Evolutionary conservation across 2,888 invertebrate species (phyloP).

Genomic region (Drosophila nr. fundita): DNA sequence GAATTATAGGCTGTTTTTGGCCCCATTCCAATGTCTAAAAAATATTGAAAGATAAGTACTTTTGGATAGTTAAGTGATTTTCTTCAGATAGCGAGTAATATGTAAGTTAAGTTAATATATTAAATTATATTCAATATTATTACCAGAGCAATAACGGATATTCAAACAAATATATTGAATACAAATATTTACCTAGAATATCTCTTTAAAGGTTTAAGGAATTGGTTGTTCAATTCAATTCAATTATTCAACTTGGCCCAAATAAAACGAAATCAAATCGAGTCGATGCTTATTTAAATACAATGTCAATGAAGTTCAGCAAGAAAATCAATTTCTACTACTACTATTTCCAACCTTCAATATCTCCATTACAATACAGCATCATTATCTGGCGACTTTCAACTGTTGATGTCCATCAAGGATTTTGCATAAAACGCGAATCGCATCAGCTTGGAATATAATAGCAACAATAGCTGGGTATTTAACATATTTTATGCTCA

Average conservation of each 20-base stretch:
- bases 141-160: not conserved
- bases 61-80: not conserved
- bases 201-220: not conserved
- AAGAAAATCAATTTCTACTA: not conserved
- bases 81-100: not conserved
- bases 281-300: not conserved
- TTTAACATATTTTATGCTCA: conserved; percentile 74
- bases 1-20: not conserved
- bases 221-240: no score
- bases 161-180: not conserved
- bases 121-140: not conserved
- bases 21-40: not conserved
- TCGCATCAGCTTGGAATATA: conserved; percentile 16
- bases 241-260: not conserved
- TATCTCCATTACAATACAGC: conserved; percentile 4
- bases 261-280: not conserved
- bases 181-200: not conserved
- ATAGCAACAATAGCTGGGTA: conserved; percentile 41
- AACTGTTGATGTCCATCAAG: conserved; percentile 37
- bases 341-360: not conserved
- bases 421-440: conserved; percentile 45
- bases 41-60: not conserved
- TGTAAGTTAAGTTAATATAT: not conserved
- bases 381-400: conserved; percentile 36
- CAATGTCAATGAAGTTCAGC: not conserved